Evolutionary conservation across 2,113 vertebrate genomes (phyloP), one percentile per base, ranked within the genome.

Genomic region (Prunella fulvescens): DNA sequence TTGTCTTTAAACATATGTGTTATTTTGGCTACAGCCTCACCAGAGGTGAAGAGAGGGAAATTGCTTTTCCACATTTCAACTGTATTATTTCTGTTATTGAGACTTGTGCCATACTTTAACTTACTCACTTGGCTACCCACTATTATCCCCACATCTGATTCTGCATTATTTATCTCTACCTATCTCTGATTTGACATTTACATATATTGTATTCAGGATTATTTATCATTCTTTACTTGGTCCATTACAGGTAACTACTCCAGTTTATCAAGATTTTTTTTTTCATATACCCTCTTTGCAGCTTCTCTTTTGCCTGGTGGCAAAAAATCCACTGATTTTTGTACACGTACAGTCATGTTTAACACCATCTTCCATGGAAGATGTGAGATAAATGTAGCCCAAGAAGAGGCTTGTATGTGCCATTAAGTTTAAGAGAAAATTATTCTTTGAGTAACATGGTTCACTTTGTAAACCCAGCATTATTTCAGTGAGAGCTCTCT

Each of bases 1-100:
- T 81, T 29, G 8, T n/a, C 37, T 77, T 67, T 25, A 54, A 83
- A 76, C 18, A 22, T 22, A 29, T 0, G 0, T 1, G 0, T 48
- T 50, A 71, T 37, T 87, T 37, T 23, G n/a, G 57, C 54, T 90
- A 58, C 26, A 37, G 29, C 8, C 7, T 67, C 48, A 67, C 28
- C 48, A 76, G 19, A n/a, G 28, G 5, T 31, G 48, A 81, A 35
- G 14, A 67, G 40, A 64, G 5, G 5, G 17, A 33, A 85, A 78
- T 15, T 1, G 4, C 0, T 72, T 37, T 71, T 80, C 58, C 6
- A 7, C 15, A 47, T 57, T 88, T 83, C 31, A 65, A 9, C n/a
- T 82, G 35, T 16, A 64, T 12, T 26, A 23, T 39, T 87, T 92
- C 60, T 70, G 28, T 69, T 37, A 51, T 47, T 37, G 57, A 65